These are phyloP conservation scores for Tetraodon nigroviridis DNA, from an alignment of 2,113 vertebrate species.

Conservation along the genomic window DNA sequence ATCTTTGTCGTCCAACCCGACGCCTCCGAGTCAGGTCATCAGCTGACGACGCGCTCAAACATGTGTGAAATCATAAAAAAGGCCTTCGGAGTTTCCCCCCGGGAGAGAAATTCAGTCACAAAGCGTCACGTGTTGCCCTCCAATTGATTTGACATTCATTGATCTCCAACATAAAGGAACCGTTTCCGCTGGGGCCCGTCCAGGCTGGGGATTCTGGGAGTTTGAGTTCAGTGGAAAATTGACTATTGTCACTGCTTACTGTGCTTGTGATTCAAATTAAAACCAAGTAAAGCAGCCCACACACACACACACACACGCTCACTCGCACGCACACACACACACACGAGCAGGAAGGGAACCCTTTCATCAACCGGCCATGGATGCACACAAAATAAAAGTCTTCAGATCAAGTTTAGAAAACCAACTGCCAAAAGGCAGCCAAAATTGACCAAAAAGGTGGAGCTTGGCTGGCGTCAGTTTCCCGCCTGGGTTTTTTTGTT, in stretches of 20 bases:
- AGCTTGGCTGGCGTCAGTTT: slow-evolving; percentile 50
- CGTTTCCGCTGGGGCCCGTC: slow-evolving; percentile 37
- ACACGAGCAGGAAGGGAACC: slow-evolving; percentile 53
- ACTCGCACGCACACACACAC: slow-evolving; percentile 24
- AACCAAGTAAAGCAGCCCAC: slow-evolving; percentile 51
- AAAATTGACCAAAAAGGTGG: slow-evolving; percentile 16
- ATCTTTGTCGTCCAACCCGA: slow-evolving; percentile 2
- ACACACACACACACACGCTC: slow-evolving; percentile 21
- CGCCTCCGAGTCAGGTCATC: slow-evolving; percentile 53
- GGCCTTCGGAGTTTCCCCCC: too few relatives aligned
- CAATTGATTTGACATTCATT: slow-evolving; percentile 63
- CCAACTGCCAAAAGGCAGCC: slow-evolving; percentile 7
- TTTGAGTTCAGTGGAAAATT: slow-evolving; percentile 58
- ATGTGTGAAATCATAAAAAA: background rate
- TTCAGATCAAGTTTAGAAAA: slow-evolving; percentile 17
- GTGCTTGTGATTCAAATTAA: slow-evolving; percentile 51
- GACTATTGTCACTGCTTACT: slow-evolving; percentile 52
- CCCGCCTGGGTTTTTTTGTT: slow-evolving; percentile 24
- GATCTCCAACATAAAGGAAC: slow-evolving; percentile 44
- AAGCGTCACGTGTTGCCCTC: slow-evolving; percentile 32
- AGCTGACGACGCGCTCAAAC: slow-evolving; percentile 39
- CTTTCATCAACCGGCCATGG: slow-evolving; percentile 27
- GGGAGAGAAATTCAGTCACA: slow-evolving; percentile 18
- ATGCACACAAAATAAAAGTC: slow-evolving; percentile 5
- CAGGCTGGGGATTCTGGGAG: slow-evolving; percentile 20